phyloP scores from a whole-genome alignment of 2,797 vertebrate species.

The Myripristis murdjan region DNA sequence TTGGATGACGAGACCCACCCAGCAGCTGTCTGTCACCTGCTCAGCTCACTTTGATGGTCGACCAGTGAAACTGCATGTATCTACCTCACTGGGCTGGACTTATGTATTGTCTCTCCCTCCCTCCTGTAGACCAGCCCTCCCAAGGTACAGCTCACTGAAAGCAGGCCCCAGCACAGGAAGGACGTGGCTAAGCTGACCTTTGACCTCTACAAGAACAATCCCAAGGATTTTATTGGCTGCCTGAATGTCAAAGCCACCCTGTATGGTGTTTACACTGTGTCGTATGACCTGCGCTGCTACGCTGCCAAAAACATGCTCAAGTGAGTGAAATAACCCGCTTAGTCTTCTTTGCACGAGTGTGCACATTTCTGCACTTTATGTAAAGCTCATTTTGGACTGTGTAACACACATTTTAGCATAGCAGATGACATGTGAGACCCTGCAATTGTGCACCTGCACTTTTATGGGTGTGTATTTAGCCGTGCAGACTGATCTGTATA shows the following conservation, averaged over 20 bases:
- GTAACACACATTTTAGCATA: not conserved
- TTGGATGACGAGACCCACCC: conserved; percentile 9
- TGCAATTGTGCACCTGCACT: no score
- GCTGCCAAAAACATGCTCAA: conserved; percentile 90
- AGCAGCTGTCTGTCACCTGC: conserved; percentile 7
- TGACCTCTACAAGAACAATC: conserved; percentile 94
- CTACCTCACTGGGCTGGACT: conserved; percentile 11
- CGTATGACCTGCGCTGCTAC: conserved; percentile 92
- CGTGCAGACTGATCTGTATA: not conserved
- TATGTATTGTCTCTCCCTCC: conserved; percentile 2
- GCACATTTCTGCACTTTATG: not conserved
- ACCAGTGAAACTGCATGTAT: conserved; percentile 16
- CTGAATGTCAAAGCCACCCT: conserved; percentile 92
- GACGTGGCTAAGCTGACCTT: conserved; percentile 93
- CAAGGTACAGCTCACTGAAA: conserved; percentile 67
- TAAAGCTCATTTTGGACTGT: not conserved
- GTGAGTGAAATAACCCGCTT: conserved; percentile 81
- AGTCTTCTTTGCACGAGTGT: no score
- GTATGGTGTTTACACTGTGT: conserved; percentile 92
- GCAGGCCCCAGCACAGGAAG: conserved; percentile 80
- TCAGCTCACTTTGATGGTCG: conserved; percentile 18
- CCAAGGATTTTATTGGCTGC: conserved; percentile 92
- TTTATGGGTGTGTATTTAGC: conserved; percentile 6
- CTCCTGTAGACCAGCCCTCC: conserved; percentile 67
- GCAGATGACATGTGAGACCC: not conserved